Base-by-base conservation (phyloP, 2,888 invertebrate species). In the Agonopterix arenella region DNA sequence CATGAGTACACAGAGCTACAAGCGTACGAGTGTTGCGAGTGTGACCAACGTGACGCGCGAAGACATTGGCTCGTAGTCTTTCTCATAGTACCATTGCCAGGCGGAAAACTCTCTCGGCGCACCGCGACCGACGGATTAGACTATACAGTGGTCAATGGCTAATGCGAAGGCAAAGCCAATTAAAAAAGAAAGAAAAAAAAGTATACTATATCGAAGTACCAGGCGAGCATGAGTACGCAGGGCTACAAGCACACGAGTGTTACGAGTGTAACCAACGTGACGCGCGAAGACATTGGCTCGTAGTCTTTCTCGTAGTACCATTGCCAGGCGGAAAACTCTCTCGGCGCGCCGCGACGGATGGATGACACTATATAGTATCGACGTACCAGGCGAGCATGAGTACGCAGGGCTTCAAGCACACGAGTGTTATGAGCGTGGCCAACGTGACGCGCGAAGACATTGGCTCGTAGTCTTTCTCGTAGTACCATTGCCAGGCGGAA, bases 31-130 rank as follows among this genome's bases (percentile, higher is more conserved):
- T 73, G 82, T 84, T 49, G 76, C 93, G 44, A 90, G 82, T 52
- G 90, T 93, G 57, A 80, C 77, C 59, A 84, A n/a, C n/a, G n/a
- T n/a, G n/a, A n/a, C n/a, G n/a, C n/a, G n/a, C n/a, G n/a, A n/a
- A n/a, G n/a, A n/a, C n/a, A n/a, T n/a, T n/a, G n/a, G n/a, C n/a
- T n/a, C n/a, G n/a, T n/a, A n/a, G n/a, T n/a, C n/a, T n/a, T n/a
- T n/a, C n/a, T n/a, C n/a, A n/a, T n/a, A n/a, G 11, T 93, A 93
- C 78, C 88, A 90, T 64, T 93, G 93, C 68, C 89, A 92, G 52
- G 91, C 91, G 9, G 93, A 92, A 66, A n/a, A n/a, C n/a, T 93
- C 70, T 90, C 92, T 0, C 82, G 93, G n/a, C 93, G 93, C 9
- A 89, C 89, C 52, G 91, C 92, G 0, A 90, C 90, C 55, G 93